These are phyloP conservation scores for Hydropsyche betteni DNA, from an alignment of 2,888 invertebrate genomes.

Conservation along the genomic window DNA sequence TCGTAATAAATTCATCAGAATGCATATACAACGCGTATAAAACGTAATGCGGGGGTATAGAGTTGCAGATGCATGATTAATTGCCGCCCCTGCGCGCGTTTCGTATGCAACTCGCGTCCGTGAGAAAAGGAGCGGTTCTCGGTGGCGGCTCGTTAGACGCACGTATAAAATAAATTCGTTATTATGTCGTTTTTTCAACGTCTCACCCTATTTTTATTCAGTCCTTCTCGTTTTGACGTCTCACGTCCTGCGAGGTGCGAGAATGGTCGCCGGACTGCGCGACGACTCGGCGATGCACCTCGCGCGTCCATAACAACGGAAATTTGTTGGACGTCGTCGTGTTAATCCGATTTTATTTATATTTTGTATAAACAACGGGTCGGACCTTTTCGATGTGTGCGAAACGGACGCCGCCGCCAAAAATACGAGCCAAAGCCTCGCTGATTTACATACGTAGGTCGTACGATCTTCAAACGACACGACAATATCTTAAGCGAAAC, in stretches of 20 bases:
- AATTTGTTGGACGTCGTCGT: slow-evolving; percentile 36
- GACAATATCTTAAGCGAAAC: slow-evolving; percentile 28
- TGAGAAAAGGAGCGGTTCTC: slow-evolving; percentile 14
- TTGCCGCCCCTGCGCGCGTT: slow-evolving; percentile 20
- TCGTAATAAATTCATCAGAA: slow-evolving; percentile 27
- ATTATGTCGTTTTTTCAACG: not conserved
- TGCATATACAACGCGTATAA: not conserved
- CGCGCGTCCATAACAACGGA: slow-evolving; percentile 13
- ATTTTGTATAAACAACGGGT: slow-evolving; percentile 5
- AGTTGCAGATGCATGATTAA: slow-evolving; percentile 26
- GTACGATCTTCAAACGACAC: slow-evolving; percentile 22
- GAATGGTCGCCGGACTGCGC: not conserved
- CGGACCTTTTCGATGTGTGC: not conserved
- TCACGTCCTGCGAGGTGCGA: not conserved
- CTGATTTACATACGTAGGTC: slow-evolving; percentile 29
- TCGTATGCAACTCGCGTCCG: slow-evolving; percentile 23
- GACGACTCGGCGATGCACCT: slow-evolving; percentile 7
- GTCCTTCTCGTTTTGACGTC: too few species aligned
- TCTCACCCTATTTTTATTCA: too few species aligned
- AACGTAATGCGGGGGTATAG: not conserved
- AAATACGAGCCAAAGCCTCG: slow-evolving; percentile 30
- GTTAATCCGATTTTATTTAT: slow-evolving; percentile 27
- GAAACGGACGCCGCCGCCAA: not conserved
- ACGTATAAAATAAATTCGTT: slow-evolving; percentile 10
- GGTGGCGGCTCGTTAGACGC: slow-evolving; percentile 24